Percentiles rank a stretch among this genome's conserved stretches.
phyloP scores from a whole-genome alignment of 2,113 vertebrate species.

The Paramisgurnus dabryanus region DNA sequence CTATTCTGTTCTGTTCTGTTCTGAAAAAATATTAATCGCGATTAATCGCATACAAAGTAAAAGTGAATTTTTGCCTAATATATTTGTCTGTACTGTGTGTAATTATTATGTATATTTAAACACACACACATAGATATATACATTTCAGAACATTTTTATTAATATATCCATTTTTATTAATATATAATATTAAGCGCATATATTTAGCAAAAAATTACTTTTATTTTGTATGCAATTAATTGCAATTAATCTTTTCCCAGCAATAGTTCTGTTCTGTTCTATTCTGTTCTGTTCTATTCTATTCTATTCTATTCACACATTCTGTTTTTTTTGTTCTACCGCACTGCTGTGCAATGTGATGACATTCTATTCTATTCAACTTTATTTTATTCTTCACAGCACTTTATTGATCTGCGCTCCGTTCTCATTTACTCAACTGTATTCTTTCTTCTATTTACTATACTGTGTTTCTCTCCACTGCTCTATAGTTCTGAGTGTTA shows the following conservation, averaged over 20 bases:
- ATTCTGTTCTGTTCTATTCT: neutral
- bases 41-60: no score
- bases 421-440: constrained; percentile 17
- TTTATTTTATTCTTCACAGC: neutral
- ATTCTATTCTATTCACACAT: neutral
- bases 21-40: neutral
- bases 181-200: no score
- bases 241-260: neutral
- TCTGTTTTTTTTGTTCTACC: no score
- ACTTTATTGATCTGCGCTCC: neutral
- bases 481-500: constrained; percentile 34
- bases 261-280: neutral
- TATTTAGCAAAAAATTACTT: no score
- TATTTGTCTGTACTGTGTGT: no score
- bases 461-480: constrained; percentile 17
- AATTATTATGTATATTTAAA: no score
- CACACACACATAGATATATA: no score
- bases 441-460: constrained; percentile 23
- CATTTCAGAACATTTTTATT: no score
- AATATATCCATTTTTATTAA: no score
- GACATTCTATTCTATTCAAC: neutral
- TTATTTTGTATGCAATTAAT: neutral
- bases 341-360: neutral
- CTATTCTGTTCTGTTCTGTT: neutral
- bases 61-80: no score